Base-by-base conservation (phyloP, 1,140 invertebrate species). In the Stenopsyche tienmushanensis region DNA sequence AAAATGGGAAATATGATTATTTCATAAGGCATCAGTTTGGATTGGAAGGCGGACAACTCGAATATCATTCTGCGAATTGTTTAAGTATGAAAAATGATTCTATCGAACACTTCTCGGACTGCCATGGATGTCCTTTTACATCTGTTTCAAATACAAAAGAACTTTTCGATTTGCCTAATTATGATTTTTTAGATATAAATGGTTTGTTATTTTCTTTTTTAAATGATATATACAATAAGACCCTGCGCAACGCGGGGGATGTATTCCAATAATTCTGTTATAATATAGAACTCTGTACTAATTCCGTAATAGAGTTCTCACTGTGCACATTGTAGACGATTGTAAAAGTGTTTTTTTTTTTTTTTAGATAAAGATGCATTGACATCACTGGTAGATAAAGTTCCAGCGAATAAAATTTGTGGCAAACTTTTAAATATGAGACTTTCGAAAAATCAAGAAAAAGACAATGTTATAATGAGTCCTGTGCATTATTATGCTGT, bases 401-500 rank as follows among this genome's bases (percentile, higher is more conserved):
- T 21, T 0, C 2, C 10, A 15, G 47, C 47, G 0, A 24, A 52
- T 64, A 53, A 54, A 25, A 25, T 41, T n/a, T 64, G 62, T 18
- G 62, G 47, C 0, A 52, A 29, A 21, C 23, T 64, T 20, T 54
- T 64, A 23, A 24, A 1, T 1, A n/a, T 23, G 7, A 64, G n/a
- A 42, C 62, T 53, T n/a, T 1, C 8, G 5, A 18, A n/a, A 39
- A 39, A n/a, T 10, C 34, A 24, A 26, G 13, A 20, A 1, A 39
- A 44, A 5, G 39, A 23, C 3, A 20, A 20, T 8, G 1, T 15
- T 2, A 64, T 64, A 41, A 23, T 42, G n/a, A 39, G 53, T 54
- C 62, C 62, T 39, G 21, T 64, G 20, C 47, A 64, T 23, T 64
- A 54, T 25, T 64, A 64, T 17, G 49, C 47, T n/a, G 24, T 64